Evolutionary conservation across 2,113 vertebrate species (phyloP).

Genomic region (Corythaeola cristata): DNA sequence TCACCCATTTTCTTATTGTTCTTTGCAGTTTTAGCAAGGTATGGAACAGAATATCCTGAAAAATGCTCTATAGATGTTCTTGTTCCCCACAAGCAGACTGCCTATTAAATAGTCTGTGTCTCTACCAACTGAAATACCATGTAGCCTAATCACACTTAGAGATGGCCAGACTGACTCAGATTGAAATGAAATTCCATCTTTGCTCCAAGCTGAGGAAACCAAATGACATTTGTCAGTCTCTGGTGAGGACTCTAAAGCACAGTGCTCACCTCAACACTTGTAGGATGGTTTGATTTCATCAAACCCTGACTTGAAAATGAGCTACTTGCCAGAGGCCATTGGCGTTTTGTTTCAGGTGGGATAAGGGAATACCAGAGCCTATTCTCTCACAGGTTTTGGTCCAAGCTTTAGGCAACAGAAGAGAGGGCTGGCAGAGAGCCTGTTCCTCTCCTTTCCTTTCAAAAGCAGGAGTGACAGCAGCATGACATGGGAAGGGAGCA

Average conservation of each 20-base stretch:
- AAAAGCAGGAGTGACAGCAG: not conserved
- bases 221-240: not conserved
- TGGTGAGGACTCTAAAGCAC: not conserved
- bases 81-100: accelerated
- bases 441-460: not conserved
- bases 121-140: not conserved
- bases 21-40: not conserved
- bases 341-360: not conserved
- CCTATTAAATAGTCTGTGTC: not conserved
- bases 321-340: not conserved
- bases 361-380: not conserved
- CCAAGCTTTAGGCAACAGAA: not conserved
- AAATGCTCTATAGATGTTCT: not conserved
- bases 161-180: not conserved
- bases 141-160: not conserved
- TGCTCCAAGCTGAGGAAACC: not conserved
- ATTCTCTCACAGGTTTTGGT: not conserved
- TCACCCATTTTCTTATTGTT: not conserved
- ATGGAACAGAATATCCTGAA: not conserved
- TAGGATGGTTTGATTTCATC: not conserved
- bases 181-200: not conserved
- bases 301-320: not conserved
- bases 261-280: accelerated
- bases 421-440: not conserved
- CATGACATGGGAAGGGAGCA: accelerated